Evolutionary conservation across 2,888 invertebrate species (phyloP), one percentile per base, ranked within the genome.

Genomic region (Rhingia campestris): DNA sequence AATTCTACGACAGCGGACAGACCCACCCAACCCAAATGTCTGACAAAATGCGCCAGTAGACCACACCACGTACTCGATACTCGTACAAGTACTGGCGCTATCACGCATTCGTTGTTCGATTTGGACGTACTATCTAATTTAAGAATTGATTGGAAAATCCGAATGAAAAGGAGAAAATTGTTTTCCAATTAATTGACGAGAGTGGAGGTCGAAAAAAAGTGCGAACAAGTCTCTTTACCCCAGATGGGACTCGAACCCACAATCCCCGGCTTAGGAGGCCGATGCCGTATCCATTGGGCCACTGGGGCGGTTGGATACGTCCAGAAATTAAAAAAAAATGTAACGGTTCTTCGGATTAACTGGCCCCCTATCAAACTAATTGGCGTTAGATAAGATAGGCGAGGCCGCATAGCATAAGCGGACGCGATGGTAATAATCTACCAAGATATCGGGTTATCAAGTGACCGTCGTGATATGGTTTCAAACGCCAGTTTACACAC

Each of bases 171-270:
- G 22, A 43, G 5, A 12, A 10, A 51, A n/a, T 6, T 33, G 6
- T 33, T 53, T 12, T 4, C 12, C 43, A 59, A 33, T 43, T 33
- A 33, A 33, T 43, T 43, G 30, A 22, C 1, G 22, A 22, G 10
- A n/a, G 49, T 14, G 3, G 53, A n/a, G n/a, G 22, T 41, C 3
- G 7, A 63, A 58, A 81, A 63, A 72, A 80, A 66, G 41, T 70
- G 72, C 72, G 79, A 80, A 74, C 35, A 14, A 51, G 39, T 22
- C 22, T 22, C 14, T 56, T 87, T 88, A 88, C 88, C 88, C 88
- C 88, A 88, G 88, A 88, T 88, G 88, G 88, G 88, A 88, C 88
- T 88, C 88, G 88, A 88, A 88, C 88, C 88, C 88, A 88, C 88
- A 88, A 88, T 88, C 88, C 87, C 87, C 88, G 88, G 88, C 88